phyloP scores from a whole-genome alignment of 2,888 invertebrate genomes.

The Galerucella nymphaeae region DNA sequence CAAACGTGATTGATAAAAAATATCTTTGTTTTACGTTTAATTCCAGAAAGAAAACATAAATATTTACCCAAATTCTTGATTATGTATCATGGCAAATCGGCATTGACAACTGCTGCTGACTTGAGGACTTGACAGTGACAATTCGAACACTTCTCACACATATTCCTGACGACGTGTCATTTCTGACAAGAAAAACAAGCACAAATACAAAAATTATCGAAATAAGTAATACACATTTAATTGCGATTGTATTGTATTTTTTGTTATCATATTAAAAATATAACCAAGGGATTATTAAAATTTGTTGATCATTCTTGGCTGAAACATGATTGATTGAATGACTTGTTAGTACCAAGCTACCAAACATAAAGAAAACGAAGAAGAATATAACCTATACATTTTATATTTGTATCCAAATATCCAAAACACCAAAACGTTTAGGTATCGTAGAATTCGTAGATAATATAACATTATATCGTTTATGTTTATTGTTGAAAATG shows the following conservation, averaged over 20 bases:
- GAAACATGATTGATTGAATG: not conserved
- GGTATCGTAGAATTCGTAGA: not conserved
- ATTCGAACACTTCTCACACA: not conserved
- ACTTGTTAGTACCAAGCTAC: not conserved
- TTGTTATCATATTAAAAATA: not conserved
- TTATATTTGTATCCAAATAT: too few relatives aligned
- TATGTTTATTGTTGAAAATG: slow-evolving; percentile 69
- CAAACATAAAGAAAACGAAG: slow-evolving; percentile 2
- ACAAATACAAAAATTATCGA: not conserved
- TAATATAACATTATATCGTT: not conserved
- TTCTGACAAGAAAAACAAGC: not conserved
- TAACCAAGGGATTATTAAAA: not conserved
- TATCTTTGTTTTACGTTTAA: not conserved
- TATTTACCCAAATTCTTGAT: slow-evolving; percentile 31
- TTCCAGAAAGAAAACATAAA: slow-evolving; percentile 19
- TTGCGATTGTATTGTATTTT: not conserved
- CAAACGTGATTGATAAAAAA: not conserved
- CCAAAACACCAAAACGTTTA: slow-evolving; percentile 1
- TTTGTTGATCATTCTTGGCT: not conserved
- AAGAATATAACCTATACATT: slow-evolving; percentile 10
- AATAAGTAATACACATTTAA: not conserved
- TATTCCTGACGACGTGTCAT: not conserved
- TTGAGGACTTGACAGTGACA: slow-evolving; percentile 11
- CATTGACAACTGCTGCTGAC: slow-evolving; percentile 19
- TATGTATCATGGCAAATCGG: slow-evolving; percentile 12